Base-by-base conservation (phyloP, 1,140 invertebrate genomes). In the Asobara japonica region DNA sequence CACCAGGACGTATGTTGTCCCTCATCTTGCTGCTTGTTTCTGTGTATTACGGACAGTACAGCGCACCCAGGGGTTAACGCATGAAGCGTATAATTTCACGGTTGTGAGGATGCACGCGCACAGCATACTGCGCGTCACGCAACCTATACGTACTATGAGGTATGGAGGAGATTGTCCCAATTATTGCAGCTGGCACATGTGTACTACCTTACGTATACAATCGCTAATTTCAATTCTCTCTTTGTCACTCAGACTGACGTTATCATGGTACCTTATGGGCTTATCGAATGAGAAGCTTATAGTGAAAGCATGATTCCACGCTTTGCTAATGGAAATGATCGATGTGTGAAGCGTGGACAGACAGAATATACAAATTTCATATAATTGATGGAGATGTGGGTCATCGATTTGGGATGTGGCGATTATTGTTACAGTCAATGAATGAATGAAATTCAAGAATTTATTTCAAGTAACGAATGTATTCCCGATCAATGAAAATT, bases 141-240 rank as follows among this genome's bases (percentile, higher is more conserved):
- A 20, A 45, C 20, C 65, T 41, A 45, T 73, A 73, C 72, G 66
- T 69, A 68, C 48, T 64, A 68, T 69, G 72, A 73, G 66, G 69
- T 64, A 73, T 69, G 56, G 72, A 33, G 36, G 71, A 73, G 72
- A 73, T 73, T 73, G 65, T 66, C 56, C 65, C 72, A 68, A 73
- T 73, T 73, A 73, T 69, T 72, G 65, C 71, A 72, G 51, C 64
- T 67, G 64, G 71, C 71, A 66, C 71, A 72, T 72, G 65, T 72
- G 70, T 56, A 69, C 31, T 29, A 33, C 25, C 41, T 30, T 41
- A 64, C 10, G 22, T 56, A 56, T 10, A 25, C 8, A 27, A 45
- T 45, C 1, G 13, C 41, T 16, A 45, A 45, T 45, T n/a, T 45
- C 41, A 45, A 45, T 45, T 45, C 41, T 45, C 41, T 45, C 41